Conservation (phyloP, 2,888 invertebrate genomes). For the Chymomyza amoena region DNA sequence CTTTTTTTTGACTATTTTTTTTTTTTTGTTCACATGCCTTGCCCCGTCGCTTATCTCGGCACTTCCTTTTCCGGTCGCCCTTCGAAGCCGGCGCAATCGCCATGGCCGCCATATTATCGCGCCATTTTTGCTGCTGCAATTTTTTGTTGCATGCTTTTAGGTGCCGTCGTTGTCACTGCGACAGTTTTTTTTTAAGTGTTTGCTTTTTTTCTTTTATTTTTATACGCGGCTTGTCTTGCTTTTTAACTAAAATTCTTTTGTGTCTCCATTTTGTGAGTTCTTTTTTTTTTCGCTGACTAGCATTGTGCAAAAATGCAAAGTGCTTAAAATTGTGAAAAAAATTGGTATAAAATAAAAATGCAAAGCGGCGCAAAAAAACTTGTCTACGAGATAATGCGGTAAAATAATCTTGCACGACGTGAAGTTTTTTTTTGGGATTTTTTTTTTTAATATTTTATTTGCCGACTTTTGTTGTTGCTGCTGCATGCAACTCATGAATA, state of each 20-base stretch:
- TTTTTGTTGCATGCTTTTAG: conserved; percentile 32
- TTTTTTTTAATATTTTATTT: conserved; percentile 20
- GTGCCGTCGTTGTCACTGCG: conserved; percentile 34
- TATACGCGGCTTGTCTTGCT: conserved; percentile 14
- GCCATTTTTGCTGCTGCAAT: conserved; percentile 30
- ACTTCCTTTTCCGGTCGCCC: conserved; percentile 10
- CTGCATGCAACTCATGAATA: conserved; percentile 72
- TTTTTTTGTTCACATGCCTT: not conserved
- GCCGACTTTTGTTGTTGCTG: conserved; percentile 1
- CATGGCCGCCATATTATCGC: conserved; percentile 34
- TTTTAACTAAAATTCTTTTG: conserved; percentile 52
- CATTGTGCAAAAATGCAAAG: conserved; percentile 41
- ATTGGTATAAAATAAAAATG: conserved; percentile 14
- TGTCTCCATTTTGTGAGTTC: conserved; percentile 24
- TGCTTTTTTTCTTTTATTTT: conserved; percentile 11
- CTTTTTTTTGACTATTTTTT: not conserved
- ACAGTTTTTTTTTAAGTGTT: conserved; percentile 26
- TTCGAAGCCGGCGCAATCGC: not conserved
- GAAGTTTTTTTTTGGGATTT: conserved; percentile 12
- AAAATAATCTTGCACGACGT: conserved; percentile 57
- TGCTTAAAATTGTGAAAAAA: conserved; percentile 45
- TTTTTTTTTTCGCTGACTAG: not conserved
- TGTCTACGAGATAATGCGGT: conserved; percentile 58
- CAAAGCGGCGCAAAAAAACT: conserved; percentile 13
- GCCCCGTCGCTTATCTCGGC: conserved; percentile 34